These are phyloP conservation scores for Nomada ruficornis DNA, from an alignment of 2,888 invertebrate genomes.

Conservation along the genomic window DNA sequence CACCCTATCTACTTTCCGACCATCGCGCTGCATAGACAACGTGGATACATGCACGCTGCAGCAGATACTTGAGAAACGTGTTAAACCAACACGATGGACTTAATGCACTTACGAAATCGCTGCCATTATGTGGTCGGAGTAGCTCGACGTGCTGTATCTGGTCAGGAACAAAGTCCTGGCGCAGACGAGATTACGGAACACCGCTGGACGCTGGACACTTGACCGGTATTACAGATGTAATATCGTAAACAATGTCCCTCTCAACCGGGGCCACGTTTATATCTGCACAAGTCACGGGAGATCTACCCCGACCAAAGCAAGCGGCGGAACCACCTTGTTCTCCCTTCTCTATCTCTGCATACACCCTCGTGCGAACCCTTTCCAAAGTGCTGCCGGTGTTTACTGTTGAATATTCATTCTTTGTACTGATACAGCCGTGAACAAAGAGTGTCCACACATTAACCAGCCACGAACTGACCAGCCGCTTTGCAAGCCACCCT, in stretches of 20 bases:
- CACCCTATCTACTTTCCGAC: neutral
- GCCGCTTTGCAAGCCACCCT: conserved; percentile 55
- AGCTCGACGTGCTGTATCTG: conserved; percentile 83
- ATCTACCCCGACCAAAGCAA: conserved; percentile 36
- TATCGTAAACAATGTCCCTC: conserved; percentile 81
- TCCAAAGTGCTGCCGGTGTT: conserved; percentile 72
- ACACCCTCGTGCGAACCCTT: conserved; percentile 70
- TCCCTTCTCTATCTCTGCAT: conserved; percentile 57
- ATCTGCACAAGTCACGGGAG: conserved; percentile 65
- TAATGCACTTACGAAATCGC: conserved; percentile 27
- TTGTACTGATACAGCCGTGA: conserved; percentile 63
- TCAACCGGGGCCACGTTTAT: conserved; percentile 68
- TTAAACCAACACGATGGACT: conserved; percentile 34
- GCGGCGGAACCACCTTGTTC: conserved; percentile 53
- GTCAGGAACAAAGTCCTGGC: conserved; percentile 67
- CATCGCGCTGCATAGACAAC: neutral
- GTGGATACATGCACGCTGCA: conserved; percentile 5
- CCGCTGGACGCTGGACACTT: conserved; percentile 77
- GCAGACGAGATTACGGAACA: conserved; percentile 76
- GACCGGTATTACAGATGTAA: conserved; percentile 81
- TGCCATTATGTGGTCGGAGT: conserved; percentile 56
- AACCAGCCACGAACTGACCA: conserved; percentile 66
- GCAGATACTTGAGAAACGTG: conserved; percentile 56
- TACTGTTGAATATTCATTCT: conserved; percentile 82
- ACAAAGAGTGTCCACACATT: conserved; percentile 73